Conservation (phyloP, 1,140 invertebrate species). For the Ridgeia piscesae region DNA sequence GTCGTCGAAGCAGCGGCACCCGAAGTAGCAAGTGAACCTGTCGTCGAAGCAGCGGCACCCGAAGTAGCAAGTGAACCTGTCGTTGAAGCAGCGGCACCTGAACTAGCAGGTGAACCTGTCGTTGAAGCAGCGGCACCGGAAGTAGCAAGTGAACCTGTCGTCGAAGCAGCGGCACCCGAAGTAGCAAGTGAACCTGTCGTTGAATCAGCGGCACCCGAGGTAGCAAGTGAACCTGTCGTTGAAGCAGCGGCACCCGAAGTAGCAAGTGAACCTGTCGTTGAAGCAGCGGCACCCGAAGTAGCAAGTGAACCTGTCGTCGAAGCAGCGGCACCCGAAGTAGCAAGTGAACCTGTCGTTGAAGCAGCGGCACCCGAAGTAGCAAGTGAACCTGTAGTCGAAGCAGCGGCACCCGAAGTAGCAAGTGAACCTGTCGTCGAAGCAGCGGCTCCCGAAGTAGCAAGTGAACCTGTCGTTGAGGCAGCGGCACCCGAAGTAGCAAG, state of each 20-base stretch:
- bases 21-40: slow-evolving; percentile 9
- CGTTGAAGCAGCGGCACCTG: not conserved
- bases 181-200: too few relatives aligned
- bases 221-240: too few relatives aligned
- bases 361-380: too few relatives aligned
- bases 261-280: not conserved
- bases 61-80: slow-evolving; percentile 6
- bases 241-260: too few relatives aligned
- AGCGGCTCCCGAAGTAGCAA: too few relatives aligned
- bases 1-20: not conserved
- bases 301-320: too few relatives aligned
- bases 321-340: too few relatives aligned
- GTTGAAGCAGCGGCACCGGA: not conserved
- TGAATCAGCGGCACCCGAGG: too few relatives aligned
- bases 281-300: not conserved
- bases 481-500: too few relatives aligned
- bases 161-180: too few relatives aligned
- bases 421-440: too few relatives aligned
- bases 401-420: not conserved
- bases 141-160: not conserved
- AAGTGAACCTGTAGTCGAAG: not conserved
- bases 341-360: not conserved
- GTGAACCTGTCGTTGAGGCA: too few relatives aligned
- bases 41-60: not conserved
- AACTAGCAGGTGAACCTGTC: not conserved